Evolutionary conservation across 2,797 vertebrate species (phyloP), one percentile per base, ranked within the genome.

Genomic region (Enteromius afrohamiltoni): DNA sequence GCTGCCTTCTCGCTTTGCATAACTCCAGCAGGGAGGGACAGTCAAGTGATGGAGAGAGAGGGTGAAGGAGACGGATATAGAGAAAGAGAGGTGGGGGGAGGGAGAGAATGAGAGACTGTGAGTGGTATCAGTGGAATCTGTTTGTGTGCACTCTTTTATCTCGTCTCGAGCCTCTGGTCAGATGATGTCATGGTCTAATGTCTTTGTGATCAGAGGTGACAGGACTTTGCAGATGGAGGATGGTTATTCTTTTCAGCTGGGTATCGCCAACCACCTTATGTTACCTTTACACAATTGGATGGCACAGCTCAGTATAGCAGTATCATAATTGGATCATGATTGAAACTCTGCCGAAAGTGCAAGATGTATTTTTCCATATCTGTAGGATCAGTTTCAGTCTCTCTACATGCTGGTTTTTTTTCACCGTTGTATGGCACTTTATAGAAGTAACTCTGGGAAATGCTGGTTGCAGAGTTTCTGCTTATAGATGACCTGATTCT

Each of bases 1-100:
- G 87, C 83, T 83, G 92, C 93, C 92, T 91, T 91, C 88, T 93
- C 83, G 80, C 91, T 95, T 94, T 95, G 93, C 95, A 95, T 95
- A 95, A 93, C 92, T 94, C 91, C 91, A 91, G 89, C 92, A 92
- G 92, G 86, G 90, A 89, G 89, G 90, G 90, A 88, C 62, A 51
- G 87, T 89, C 95, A 95, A 95, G 94, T 95, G 95, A 89, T 89
- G 81, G 79, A 82, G 76, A 83, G 80, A 83, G 80, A 78, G 75
- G 65, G 40, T 71, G 67, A 71, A 88, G 77, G 26, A 85, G 84
- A 29, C 75, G 87, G 90, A 81, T 89, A 90, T 89, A 90, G 90
- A 92, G 89, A 64, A 85, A 89, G 86, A 90, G 88, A 88, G 80
- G 58, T 88, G 88, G 68, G 80, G 88, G 90, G 26, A 37, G 42